Base-by-base conservation (phyloP, 2,797 vertebrate species). In the Steatocranus sp. region DNA sequence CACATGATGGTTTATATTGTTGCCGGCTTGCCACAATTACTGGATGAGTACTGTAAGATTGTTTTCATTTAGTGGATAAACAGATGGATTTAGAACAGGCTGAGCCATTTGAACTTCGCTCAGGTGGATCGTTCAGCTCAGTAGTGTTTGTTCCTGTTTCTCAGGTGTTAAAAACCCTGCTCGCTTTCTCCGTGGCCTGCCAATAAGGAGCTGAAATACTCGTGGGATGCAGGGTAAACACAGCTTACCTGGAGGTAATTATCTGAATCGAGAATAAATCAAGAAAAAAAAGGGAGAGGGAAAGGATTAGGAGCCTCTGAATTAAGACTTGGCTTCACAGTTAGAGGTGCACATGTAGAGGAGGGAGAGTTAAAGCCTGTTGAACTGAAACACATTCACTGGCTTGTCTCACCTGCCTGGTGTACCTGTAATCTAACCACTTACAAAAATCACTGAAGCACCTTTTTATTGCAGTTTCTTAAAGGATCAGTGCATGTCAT, bases 1-100 rank as follows among this genome's bases (percentile, higher is more conserved):
- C 53, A n/a, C 53, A 66, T 8, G 23, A 53, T 46, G 80, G 43
- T 82, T 85, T 68, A 53, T 85, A 32, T 75, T 85, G 78, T 43
- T 20, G 27, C 76, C 34, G 75, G 70, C 18, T 83, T 82, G 79
- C 15, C 15, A 25, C 51, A 38, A 20, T 83, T 81, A 53, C 46
- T 30, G 10, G 53, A 8, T 12, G 38, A 76, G 25, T 50, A 41
- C 63, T 43, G 38, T 56, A 3, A 58, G 30, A 36, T 80, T 51
- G 20, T 78, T 75, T 61, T 85, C 18, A 78, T 49, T 79, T 46
- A 14, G 27, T 27, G 54, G 51, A 51, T 48, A 84, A 76, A 68
- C 54, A 78, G 68, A 70, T 66, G 61, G 83, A 41, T 76, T 36
- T 30, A 27, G 48, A 50, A n/a, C 11, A 25, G 81, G 15, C 17